A percentile compares a stretch with the other conserved stretches of the same genome.
Evolutionary conservation across 2,797 vertebrate genomes (phyloP).

Genomic region (Anguilla pacifica): DNA sequence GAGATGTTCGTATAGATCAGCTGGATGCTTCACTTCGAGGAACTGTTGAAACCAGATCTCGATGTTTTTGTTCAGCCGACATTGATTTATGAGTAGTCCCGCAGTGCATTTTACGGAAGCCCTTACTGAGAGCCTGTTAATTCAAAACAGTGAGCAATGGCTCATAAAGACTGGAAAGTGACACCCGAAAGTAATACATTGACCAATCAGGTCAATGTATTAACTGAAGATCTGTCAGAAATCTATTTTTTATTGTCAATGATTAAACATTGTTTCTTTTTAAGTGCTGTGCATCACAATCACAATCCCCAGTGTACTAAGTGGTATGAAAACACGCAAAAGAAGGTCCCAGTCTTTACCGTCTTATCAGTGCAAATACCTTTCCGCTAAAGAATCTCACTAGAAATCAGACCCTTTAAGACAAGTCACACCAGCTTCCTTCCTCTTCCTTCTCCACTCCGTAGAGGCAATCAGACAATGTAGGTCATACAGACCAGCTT

Average conservation of each 20-base stretch:
- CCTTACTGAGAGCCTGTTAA: neutral
- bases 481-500: neutral
- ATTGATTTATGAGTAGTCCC: neutral
- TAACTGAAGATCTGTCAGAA: neutral
- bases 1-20: neutral
- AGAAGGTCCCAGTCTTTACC: neutral
- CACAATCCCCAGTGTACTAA: neutral
- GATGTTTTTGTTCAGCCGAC: neutral
- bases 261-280: neutral
- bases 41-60: neutral
- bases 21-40: neutral
- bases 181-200: too few species aligned
- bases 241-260: neutral
- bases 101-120: neutral
- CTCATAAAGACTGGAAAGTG: neutral
- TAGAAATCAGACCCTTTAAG: neutral
- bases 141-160: neutral
- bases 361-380: neutral
- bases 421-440: neutral
- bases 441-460: neutral
- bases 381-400: neutral
- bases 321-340: neutral
- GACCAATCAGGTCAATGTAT: neutral
- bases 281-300: neutral
- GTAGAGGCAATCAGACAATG: neutral